Conservation (phyloP, 2,888 invertebrate genomes). For the Neoaliturus tenellus region DNA sequence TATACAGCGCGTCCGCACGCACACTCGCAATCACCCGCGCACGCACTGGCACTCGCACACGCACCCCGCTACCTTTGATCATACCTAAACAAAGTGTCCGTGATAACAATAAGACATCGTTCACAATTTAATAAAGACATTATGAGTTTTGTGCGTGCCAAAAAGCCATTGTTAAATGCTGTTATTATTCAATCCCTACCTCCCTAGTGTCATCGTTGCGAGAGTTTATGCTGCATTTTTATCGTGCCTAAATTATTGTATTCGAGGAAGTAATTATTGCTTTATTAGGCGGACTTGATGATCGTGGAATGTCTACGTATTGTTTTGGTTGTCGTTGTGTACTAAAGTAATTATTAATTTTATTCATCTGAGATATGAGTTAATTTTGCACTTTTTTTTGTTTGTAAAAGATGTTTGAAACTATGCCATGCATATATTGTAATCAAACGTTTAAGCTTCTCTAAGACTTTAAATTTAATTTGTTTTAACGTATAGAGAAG, state of each 20-base stretch:
- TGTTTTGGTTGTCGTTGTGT: too few relatives aligned
- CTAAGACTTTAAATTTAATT: too few relatives aligned
- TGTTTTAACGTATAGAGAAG: too few relatives aligned
- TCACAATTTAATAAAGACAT: slow-evolving; percentile 23
- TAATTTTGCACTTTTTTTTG: too few relatives aligned
- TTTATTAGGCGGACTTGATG: not conserved
- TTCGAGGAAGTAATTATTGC: not conserved
- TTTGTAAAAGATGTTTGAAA: too few relatives aligned
- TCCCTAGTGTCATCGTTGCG: not conserved
- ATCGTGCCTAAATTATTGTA: not conserved
- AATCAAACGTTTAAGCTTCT: too few relatives aligned
- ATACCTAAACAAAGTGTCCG: not conserved
- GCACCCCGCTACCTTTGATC: not conserved
- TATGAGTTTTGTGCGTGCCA: slow-evolving; percentile 31
- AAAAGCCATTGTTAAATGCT: not conserved
- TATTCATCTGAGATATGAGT: too few relatives aligned
- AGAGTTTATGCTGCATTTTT: not conserved
- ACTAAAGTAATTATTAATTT: too few relatives aligned
- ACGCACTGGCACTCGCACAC: not conserved
- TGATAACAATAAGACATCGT: slow-evolving; percentile 14
- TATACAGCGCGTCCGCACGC: not conserved
- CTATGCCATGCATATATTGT: too few relatives aligned
- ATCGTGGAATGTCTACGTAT: not conserved
- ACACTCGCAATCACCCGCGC: not conserved
- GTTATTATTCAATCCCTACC: slow-evolving; percentile 3